phyloP scores from a whole-genome alignment of 2,888 invertebrate genomes.

The Stomorhina lunata region DNA sequence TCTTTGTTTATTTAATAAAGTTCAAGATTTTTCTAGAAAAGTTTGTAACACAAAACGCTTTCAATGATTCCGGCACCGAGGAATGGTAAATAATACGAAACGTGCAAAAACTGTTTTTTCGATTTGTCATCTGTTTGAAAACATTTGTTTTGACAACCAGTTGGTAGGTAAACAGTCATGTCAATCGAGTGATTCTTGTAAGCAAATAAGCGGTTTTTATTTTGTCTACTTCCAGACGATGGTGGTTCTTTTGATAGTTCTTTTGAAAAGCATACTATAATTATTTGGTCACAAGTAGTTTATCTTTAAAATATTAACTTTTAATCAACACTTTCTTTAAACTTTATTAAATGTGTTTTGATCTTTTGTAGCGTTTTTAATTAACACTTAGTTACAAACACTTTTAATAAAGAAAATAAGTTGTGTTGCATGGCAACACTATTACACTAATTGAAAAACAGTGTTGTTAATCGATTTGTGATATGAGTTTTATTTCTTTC shows the following conservation, averaged over 20 bases:
- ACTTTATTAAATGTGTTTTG: too few species aligned
- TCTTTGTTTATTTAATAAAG: neutral
- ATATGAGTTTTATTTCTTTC: too few species aligned
- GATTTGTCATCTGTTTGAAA: constrained; percentile 52
- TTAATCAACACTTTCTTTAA: too few species aligned
- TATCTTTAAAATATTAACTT: too few species aligned
- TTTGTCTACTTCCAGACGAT: too few species aligned
- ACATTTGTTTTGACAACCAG: constrained; percentile 53
- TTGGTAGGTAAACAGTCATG: neutral
- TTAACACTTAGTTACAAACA: too few species aligned
- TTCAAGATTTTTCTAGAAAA: constrained; percentile 46
- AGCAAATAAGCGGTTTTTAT: too few species aligned
- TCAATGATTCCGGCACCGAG: constrained; percentile 2
- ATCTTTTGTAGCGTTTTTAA: too few species aligned
- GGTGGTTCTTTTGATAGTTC: too few species aligned
- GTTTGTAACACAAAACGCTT: neutral
- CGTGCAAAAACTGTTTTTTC: constrained; percentile 52
- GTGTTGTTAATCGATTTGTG: neutral
- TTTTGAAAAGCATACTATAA: too few species aligned
- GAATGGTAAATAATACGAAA: constrained; percentile 44
- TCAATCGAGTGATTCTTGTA: too few species aligned
- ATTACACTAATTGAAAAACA: neutral
- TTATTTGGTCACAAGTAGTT: too few species aligned
- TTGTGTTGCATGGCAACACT: constrained; percentile 34
- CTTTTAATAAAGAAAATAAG: neutral